Percentiles rank a stretch among this genome's conserved stretches.
Evolutionary conservation across 2,888 invertebrate genomes (phyloP).

Genomic region (Diaphora mendica): DNA sequence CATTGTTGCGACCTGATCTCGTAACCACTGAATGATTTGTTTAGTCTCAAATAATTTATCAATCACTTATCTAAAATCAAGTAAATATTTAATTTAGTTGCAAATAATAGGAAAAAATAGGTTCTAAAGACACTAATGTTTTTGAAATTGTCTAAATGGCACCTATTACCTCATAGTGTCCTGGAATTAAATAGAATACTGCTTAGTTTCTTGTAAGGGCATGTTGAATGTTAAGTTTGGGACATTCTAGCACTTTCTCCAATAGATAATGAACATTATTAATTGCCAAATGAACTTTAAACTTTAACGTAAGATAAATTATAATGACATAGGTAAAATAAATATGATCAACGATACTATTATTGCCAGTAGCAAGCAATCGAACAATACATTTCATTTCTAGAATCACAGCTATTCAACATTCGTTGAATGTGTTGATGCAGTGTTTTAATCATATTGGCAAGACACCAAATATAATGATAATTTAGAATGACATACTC

Average conservation of each 20-base stretch:
- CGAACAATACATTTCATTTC: neutral
- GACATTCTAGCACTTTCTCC: neutral
- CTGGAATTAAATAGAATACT: neutral
- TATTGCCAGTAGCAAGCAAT: neutral
- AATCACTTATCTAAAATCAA: no score
- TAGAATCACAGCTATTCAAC: neutral
- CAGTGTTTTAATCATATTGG: conserved; percentile 22
- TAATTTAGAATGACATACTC: conserved; percentile 21
- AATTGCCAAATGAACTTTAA: neutral
- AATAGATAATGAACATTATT: neutral
- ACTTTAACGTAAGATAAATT: neutral
- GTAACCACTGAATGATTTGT: neutral
- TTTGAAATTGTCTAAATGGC: neutral
- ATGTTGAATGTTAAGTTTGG: neutral
- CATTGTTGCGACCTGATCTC: neutral
- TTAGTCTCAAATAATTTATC: no score
- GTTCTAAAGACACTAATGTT: neutral
- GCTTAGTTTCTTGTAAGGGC: neutral
- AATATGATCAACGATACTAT: neutral
- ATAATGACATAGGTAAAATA: neutral
- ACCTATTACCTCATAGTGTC: neutral
- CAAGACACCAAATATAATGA: conserved; percentile 33
- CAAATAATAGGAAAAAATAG: neutral
- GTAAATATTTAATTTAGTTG: neutral
- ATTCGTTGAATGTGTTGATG: neutral